These are phyloP conservation scores for Leptopterna dolabrata DNA, from an alignment of 2,888 invertebrate species.

Conservation along the genomic window DNA sequence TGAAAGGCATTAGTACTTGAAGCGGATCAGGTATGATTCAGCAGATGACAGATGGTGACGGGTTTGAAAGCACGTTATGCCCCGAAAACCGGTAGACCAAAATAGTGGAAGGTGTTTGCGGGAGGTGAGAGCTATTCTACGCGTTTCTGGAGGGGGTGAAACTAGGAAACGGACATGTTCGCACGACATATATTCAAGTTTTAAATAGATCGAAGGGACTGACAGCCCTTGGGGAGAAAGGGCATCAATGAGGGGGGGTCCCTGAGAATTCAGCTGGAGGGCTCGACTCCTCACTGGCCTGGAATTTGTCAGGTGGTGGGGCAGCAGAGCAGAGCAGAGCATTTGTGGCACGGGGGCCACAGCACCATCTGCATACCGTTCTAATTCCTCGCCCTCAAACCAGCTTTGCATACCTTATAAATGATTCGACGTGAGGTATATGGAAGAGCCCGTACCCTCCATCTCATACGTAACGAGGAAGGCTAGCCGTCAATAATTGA, in stretches of 20 bases:
- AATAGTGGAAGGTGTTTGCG: slow-evolving; percentile 22
- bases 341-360: slow-evolving; percentile 25
- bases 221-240: slow-evolving; percentile 36
- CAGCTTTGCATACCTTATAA: slow-evolving; percentile 51
- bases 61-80: slow-evolving; percentile 28
- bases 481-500: slow-evolving; percentile 45
- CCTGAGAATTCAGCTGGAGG: slow-evolving; percentile 29
- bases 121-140: not conserved
- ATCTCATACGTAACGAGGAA: slow-evolving; percentile 43
- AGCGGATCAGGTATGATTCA: slow-evolving; percentile 53
- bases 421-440: slow-evolving; percentile 50
- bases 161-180: slow-evolving; percentile 22
- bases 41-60: slow-evolving; percentile 46
- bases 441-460: slow-evolving; percentile 18
- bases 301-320: slow-evolving; percentile 23
- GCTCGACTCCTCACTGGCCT: not conserved
- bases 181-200: slow-evolving; percentile 46
- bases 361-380: slow-evolving; percentile 49
- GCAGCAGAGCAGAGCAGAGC: not conserved
- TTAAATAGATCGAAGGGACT: slow-evolving; percentile 48
- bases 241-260: slow-evolving; percentile 38
- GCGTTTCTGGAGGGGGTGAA: not conserved
- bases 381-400: slow-evolving; percentile 43
- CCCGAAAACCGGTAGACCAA: slow-evolving; percentile 23
- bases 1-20: slow-evolving; percentile 52